A percentile compares a stretch with the other conserved stretches of the same genome.
These are phyloP conservation scores for Conus canariensis DNA, from an alignment of 2,888 invertebrate species.

Conservation along the genomic window DNA sequence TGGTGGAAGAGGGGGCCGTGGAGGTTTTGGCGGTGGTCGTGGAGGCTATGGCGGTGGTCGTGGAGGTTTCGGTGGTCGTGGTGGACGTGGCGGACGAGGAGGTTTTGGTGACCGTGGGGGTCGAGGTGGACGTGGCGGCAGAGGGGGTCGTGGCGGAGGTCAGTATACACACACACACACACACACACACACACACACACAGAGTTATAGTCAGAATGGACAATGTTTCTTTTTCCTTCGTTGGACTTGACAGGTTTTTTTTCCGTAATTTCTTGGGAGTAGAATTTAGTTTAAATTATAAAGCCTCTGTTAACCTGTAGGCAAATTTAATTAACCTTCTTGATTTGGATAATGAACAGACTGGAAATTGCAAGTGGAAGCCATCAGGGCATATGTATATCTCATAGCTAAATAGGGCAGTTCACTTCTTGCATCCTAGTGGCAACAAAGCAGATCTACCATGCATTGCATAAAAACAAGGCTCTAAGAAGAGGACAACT, in stretches of 20 bases:
- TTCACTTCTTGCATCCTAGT: too few species aligned
- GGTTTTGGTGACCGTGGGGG: conserved; percentile 10
- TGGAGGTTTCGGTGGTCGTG: conserved; percentile 21
- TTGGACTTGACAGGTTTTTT: background rate
- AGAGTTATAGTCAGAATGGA: too few species aligned
- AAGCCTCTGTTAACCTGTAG: background rate
- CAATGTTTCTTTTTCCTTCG: background rate
- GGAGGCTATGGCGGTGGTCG: conserved; percentile 6
- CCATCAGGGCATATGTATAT: too few species aligned
- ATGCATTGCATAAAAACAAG: too few species aligned
- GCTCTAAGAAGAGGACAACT: too few species aligned
- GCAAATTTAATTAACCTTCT: too few species aligned
- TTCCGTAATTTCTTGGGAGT: too few species aligned
- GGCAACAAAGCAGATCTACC: too few species aligned
- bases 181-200: background rate
- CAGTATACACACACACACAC: background rate
- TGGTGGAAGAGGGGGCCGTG: conserved; percentile 26
- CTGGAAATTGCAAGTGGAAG: too few species aligned
- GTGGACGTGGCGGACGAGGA: conserved; percentile 25
- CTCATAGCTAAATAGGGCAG: too few species aligned
- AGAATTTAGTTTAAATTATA: too few species aligned
- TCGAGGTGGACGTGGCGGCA: conserved; percentile 1
- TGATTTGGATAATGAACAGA: too few species aligned
- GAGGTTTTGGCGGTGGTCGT: background rate
- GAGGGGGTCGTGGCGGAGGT: conserved; percentile 19